These are phyloP conservation scores for Euzophera pinguis DNA, from an alignment of 2,888 invertebrate genomes.

Conservation along the genomic window DNA sequence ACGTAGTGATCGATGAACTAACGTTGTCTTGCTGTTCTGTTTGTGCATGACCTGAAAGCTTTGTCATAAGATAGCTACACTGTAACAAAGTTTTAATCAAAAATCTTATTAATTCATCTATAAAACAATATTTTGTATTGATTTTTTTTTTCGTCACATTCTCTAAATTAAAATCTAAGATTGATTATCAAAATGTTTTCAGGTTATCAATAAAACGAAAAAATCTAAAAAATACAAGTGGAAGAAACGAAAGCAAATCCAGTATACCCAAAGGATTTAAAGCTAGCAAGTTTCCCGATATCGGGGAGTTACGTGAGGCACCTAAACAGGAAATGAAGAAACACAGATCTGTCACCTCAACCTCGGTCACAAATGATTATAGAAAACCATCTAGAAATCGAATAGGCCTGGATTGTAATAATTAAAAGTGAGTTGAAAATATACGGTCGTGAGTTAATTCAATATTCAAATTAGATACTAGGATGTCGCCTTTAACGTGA, in stretches of 20 bases:
- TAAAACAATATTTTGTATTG: too few species aligned
- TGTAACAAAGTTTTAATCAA: too few species aligned
- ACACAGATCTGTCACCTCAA: neutral
- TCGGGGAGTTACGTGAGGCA: conserved; percentile 39
- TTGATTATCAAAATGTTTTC: neutral
- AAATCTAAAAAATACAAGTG: conserved; percentile 18
- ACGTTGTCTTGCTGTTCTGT: conserved; percentile 7
- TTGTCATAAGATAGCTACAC: conserved; percentile 1
- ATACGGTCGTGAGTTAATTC: too few species aligned
- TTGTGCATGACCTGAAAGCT: conserved; percentile 7
- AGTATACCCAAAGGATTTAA: conserved; percentile 37
- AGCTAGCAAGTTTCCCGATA: conserved; percentile 39
- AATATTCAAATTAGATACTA: too few species aligned
- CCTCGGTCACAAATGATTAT: too few species aligned
- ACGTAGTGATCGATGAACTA: conserved; percentile 7
- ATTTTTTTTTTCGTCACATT: too few species aligned
- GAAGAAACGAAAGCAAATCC: conserved; percentile 28
- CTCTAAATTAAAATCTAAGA: too few species aligned
- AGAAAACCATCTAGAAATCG: too few species aligned
- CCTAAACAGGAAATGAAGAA: neutral
- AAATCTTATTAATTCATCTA: too few species aligned
- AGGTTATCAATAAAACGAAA: conserved; percentile 1
- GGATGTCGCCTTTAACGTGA: too few species aligned
- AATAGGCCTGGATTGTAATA: too few species aligned
- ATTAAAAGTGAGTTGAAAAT: too few species aligned